Conservation (phyloP, 2,113 vertebrate genomes). For the Dicerorhinus sumatrensis region DNA sequence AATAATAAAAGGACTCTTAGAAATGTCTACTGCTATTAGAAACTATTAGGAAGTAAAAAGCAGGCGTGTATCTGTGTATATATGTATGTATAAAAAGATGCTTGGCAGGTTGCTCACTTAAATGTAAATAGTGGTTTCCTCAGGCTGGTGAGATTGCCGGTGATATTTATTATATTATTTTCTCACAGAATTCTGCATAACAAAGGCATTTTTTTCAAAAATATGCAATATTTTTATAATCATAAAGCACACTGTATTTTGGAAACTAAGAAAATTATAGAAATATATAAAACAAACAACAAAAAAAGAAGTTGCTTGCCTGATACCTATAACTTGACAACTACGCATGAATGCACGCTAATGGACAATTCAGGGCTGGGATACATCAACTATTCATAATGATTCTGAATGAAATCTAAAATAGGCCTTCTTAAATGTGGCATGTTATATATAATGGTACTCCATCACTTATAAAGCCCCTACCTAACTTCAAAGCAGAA, state of each 20-base stretch:
- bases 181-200: not conserved
- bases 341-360: not conserved
- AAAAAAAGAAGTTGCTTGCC: not conserved
- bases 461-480: slow-evolving; percentile 74
- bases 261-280: not conserved
- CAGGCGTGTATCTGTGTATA: not conserved
- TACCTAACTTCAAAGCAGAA: slow-evolving; percentile 61
- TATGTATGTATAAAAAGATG: not conserved
- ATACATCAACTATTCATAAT: not conserved
- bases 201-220: not conserved
- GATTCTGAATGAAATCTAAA: slow-evolving; percentile 24
- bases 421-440: not conserved
- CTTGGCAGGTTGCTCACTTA: not conserved
- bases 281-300: not conserved
- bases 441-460: slow-evolving; percentile 72
- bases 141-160: not conserved
- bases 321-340: not conserved
- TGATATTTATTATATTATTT: slow-evolving; percentile 3
- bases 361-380: not conserved
- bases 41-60: not conserved
- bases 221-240: not conserved
- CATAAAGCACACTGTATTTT: not conserved
- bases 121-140: not conserved
- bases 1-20: not conserved
- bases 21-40: not conserved